These are phyloP conservation scores for Cephus sareptanus DNA, from an alignment of 2,888 invertebrate genomes.

Conservation along the genomic window DNA sequence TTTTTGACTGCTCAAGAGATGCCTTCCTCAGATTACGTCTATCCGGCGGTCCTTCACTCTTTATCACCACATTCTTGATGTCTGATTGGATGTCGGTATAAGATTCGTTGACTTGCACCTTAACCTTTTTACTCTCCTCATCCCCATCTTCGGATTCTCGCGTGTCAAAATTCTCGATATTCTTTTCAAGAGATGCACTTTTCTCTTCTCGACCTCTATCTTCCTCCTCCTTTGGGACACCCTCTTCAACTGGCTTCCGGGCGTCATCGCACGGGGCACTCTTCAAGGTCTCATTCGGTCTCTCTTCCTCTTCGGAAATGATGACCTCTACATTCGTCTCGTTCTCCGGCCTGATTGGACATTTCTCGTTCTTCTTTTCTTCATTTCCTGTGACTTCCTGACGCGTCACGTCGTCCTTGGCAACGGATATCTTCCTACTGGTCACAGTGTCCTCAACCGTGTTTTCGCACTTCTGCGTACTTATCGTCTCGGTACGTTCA, in stretches of 20 bases:
- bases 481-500: no score
- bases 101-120: background rate
- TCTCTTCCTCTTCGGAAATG: conserved; percentile 18
- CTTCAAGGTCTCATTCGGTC: conserved; percentile 29
- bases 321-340: conserved; percentile 11
- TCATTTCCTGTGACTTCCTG: conserved; percentile 27
- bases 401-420: conserved; percentile 10
- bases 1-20: no score
- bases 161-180: background rate
- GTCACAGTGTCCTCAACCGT: conserved; percentile 17
- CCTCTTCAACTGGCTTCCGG: conserved; percentile 3
- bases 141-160: conserved; percentile 15
- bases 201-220: conserved; percentile 16
- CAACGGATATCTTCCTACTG: conserved; percentile 27
- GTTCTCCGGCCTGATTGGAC: conserved; percentile 13
- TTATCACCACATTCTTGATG: no score
- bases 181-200: conserved; percentile 2
- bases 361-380: conserved; percentile 23
- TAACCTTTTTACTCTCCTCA: conserved; percentile 16
- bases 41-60: no score
- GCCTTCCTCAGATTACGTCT: no score
- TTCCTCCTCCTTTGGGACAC: background rate
- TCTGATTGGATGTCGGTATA: no score
- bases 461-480: conserved; percentile 11
- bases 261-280: conserved; percentile 24